Conservation (phyloP, 2,888 invertebrate species). For the Campoletis raptor region DNA sequence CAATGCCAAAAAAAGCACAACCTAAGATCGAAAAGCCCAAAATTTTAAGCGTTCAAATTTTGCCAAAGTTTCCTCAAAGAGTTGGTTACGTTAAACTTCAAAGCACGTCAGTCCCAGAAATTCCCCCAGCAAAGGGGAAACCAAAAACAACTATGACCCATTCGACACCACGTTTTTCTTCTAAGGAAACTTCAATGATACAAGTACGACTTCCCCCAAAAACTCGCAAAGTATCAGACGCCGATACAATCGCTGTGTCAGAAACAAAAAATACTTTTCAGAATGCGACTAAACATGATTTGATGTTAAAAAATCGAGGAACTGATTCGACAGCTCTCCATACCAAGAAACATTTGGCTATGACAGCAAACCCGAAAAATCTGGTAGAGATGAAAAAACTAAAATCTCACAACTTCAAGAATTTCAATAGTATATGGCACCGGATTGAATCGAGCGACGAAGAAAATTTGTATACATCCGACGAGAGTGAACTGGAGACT, state of each 20-base stretch:
- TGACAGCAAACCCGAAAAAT: not conserved
- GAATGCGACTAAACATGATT: not conserved
- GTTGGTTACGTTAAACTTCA: not conserved
- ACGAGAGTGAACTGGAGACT: not conserved
- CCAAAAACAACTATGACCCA: not conserved
- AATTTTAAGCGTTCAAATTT: conserved; percentile 14
- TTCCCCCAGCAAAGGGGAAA: not conserved
- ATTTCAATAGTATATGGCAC: not conserved
- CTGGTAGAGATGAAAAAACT: not conserved
- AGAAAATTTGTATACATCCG: not conserved
- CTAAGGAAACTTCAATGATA: conserved; percentile 4
- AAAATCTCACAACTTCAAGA: not conserved
- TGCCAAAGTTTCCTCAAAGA: not conserved
- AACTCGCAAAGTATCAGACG: not conserved
- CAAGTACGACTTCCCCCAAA: not conserved
- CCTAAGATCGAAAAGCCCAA: not conserved
- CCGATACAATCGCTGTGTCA: not conserved
- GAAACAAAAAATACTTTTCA: not conserved
- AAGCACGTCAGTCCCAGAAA: not conserved
- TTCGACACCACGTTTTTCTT: not conserved
- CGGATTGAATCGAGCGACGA: not conserved
- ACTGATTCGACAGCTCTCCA: not conserved
- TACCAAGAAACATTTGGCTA: not conserved
- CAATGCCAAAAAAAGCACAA: not conserved
- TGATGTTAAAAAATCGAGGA: not conserved